Evolutionary conservation across 2,888 invertebrate genomes (phyloP), one percentile per base, ranked within the genome.

Genomic region (Octodonta nipae): DNA sequence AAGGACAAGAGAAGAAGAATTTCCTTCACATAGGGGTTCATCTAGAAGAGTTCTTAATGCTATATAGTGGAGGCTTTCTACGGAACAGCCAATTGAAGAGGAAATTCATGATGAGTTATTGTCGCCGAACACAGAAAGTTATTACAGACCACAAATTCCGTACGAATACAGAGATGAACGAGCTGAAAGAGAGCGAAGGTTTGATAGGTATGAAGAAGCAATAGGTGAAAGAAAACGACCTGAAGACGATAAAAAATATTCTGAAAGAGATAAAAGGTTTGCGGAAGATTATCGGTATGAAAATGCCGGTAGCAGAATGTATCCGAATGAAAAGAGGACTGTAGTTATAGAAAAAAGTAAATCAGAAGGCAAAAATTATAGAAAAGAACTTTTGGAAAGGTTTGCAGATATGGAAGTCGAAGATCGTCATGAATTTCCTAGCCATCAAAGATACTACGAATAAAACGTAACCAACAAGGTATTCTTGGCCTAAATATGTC

Each of bases 31-130:
- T 45, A 70, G 74, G 60, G 71, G 71, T 40, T 67, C 75, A 25
- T 73, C 78, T 49, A 68, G 78, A 39, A 70, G 79, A 54, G 75
- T 76, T 49, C 71, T 78, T 51, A 79, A 79, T 64, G 79, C 78
- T 60, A 78, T 80, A 63, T 80, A 78, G 73, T 69, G 63, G 61
- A 61, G 63, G 61, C 61, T 62, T 50, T 60, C 61, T 54, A 58
- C 62, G 62, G 64, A 63, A 47, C 61, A 60, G 45, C 60, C 62
- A 49, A 63, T 62, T 58, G 62, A 60, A 57, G 61, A 61, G 52
- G 61, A 62, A 46, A 45, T 56, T 48, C 59, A 57, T 47, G 59
- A 59, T 51, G 60, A 60, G 33, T 8, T 13, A 10, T 50, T 57
- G 40, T 58, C 56, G 40, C 54, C 58, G 25, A 47, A 45, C 36